A percentile compares a stretch with the other conserved stretches of the same genome.
phyloP scores from a whole-genome alignment of 2,888 invertebrate species.

The Gastrophysa polygoni region DNA sequence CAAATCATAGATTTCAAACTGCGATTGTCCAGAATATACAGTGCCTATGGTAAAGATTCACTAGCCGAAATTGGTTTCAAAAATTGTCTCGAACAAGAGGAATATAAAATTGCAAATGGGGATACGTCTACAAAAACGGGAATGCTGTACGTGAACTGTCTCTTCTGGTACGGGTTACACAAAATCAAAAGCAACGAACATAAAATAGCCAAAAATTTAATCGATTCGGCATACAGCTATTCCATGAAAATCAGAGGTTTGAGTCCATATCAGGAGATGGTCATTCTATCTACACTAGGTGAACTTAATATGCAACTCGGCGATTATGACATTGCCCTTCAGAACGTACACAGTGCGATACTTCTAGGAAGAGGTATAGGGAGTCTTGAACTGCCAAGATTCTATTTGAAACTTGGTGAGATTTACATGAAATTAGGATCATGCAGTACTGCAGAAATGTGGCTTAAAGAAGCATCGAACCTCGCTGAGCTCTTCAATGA shows the following conservation, averaged over 20 bases:
- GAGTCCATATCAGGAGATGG: constrained; percentile 58
- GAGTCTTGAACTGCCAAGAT: constrained; percentile 58
- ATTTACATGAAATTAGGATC: constrained; percentile 54
- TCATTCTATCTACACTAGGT: constrained; percentile 57
- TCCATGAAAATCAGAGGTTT: constrained; percentile 55
- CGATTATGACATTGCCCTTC: constrained; percentile 55
- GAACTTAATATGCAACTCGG: constrained; percentile 53
- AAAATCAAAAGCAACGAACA: constrained; percentile 50
- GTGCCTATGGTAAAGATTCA: constrained; percentile 49
- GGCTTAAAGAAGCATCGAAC: constrained; percentile 53
- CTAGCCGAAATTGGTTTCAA: constrained; percentile 59
- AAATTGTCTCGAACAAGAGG: constrained; percentile 54
- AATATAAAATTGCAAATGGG: constrained; percentile 53
- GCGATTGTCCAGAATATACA: constrained; percentile 58
- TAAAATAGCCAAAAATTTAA: constrained; percentile 51
- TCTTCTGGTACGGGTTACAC: constrained; percentile 60
- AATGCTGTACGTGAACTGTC: constrained; percentile 55
- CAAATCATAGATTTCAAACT: constrained; percentile 58
- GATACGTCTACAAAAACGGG: constrained; percentile 56
- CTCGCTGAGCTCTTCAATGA: constrained; percentile 51
- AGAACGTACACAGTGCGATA: constrained; percentile 57
- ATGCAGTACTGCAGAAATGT: constrained; percentile 50
- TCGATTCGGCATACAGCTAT: constrained; percentile 55
- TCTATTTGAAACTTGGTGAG: constrained; percentile 56
- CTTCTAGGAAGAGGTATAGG: constrained; percentile 57